Evolutionary conservation across 1,140 invertebrate species (phyloP).

Genomic region (Magallana angulata): DNA sequence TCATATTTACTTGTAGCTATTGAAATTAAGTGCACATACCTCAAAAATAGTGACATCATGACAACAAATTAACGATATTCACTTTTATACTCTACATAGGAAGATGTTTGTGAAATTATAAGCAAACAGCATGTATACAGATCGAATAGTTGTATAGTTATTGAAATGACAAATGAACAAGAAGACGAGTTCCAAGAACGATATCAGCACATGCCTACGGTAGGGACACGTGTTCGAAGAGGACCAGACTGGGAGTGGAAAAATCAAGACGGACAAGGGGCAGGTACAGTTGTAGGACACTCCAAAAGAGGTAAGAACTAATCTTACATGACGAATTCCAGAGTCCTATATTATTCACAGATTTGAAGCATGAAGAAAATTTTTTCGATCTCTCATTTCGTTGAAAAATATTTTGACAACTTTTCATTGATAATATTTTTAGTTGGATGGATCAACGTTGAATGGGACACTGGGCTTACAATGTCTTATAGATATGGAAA

Average conservation of each 20-base stretch:
- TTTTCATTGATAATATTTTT: too few relatives aligned
- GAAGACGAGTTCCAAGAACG: background rate
- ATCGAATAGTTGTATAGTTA: background rate
- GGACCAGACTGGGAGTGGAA: conserved; percentile 63
- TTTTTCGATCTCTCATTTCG: too few relatives aligned
- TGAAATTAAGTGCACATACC: too few relatives aligned
- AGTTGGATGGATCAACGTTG: conserved; percentile 40
- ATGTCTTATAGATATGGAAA: conserved; percentile 49
- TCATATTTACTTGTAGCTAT: too few relatives aligned
- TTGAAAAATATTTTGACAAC: too few relatives aligned
- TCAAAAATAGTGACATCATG: too few relatives aligned
- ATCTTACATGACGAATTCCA: too few relatives aligned
- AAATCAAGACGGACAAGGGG: conserved; percentile 59
- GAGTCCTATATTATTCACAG: too few relatives aligned
- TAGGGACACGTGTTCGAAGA: conserved; percentile 61
- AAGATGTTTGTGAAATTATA: conserved; percentile 15
- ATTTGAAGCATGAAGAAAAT: too few relatives aligned
- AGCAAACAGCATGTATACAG: background rate
- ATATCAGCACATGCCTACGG: conserved; percentile 46
- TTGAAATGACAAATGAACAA: background rate
- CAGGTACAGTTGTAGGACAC: conserved; percentile 63
- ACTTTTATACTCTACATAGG: background rate
- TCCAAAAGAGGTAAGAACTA: background rate
- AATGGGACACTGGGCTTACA: conserved; percentile 51
- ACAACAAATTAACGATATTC: too few relatives aligned